Conservation (phyloP, 2,888 invertebrate species). For the Clepsis dumicolana region DNA sequence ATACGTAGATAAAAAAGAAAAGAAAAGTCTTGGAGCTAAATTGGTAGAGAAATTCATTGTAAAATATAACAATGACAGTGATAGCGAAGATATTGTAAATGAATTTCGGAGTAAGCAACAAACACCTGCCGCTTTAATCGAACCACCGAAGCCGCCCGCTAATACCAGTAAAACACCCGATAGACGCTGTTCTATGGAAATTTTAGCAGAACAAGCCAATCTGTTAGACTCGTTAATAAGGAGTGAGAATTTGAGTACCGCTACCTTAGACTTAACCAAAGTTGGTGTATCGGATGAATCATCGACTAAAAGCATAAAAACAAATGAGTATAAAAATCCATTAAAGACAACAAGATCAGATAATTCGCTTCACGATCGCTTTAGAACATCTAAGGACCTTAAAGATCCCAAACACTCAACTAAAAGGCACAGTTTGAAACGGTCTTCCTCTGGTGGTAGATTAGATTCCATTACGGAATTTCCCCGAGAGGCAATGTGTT, state of each 20-base stretch:
- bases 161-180: constrained; percentile 65
- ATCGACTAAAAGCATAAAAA: constrained; percentile 52
- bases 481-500: constrained; percentile 61
- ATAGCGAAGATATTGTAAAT: constrained; percentile 44
- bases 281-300: constrained; percentile 62
- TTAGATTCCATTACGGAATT: constrained; percentile 81
- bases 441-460: constrained; percentile 76
- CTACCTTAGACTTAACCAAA: constrained; percentile 77
- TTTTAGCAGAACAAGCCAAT: constrained; percentile 85
- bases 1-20: constrained; percentile 82
- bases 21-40: constrained; percentile 90
- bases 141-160: constrained; percentile 45
- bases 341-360: constrained; percentile 80
- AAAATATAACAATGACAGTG: constrained; percentile 82
- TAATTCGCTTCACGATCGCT: constrained; percentile 72
- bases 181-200: constrained; percentile 85
- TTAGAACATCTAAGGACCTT: constrained; percentile 60
- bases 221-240: constrained; percentile 83
- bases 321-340: constrained; percentile 55
- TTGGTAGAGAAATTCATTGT: constrained; percentile 92
- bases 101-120: constrained; percentile 41
- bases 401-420: constrained; percentile 55
- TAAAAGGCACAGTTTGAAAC: constrained; percentile 75
- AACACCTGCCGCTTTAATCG: constrained; percentile 47
- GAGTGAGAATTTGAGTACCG: constrained; percentile 82